Conservation (phyloP, 1,140 invertebrate genomes). For the Tetragonula clypearis region DNA sequence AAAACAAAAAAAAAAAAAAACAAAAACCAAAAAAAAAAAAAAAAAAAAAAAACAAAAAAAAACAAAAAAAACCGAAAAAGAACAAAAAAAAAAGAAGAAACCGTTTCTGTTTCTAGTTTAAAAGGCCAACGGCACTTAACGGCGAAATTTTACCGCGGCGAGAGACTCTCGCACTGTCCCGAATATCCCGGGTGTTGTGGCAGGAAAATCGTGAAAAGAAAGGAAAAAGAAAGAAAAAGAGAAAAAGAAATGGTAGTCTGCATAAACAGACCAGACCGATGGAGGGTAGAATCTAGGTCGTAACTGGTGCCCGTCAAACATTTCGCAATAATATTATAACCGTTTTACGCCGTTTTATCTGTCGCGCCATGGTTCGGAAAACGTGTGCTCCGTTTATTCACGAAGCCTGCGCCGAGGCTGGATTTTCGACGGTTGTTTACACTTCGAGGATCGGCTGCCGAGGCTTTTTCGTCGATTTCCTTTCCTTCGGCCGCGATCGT, state of each 20-base stretch:
- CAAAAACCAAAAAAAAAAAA: too few species aligned
- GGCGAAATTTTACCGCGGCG: not conserved
- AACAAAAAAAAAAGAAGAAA: not conserved
- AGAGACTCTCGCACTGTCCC: not conserved
- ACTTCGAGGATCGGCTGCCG: not conserved
- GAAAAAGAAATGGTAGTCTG: slow-evolving; percentile 12
- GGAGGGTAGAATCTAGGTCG: slow-evolving; percentile 22
- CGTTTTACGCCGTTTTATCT: slow-evolving; percentile 2
- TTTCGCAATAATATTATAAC: slow-evolving; percentile 34
- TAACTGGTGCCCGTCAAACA: not conserved
- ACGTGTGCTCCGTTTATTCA: slow-evolving; percentile 21
- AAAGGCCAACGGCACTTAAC: not conserved
- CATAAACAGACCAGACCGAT: slow-evolving; percentile 2
- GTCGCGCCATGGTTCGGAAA: not conserved
- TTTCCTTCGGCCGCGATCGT: slow-evolving; percentile 7
- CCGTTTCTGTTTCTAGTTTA: not conserved
- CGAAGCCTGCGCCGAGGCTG: not conserved
- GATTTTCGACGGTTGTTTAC: slow-evolving; percentile 7
- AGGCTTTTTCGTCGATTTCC: not conserved
- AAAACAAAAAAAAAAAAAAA: too few species aligned
- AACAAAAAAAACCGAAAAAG: too few species aligned
- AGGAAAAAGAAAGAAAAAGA: not conserved
- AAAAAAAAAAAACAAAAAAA: too few species aligned
- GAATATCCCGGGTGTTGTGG: not conserved
- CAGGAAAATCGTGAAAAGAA: not conserved